Percentiles rank a stretch among this genome's conserved stretches.
Evolutionary conservation across 2,113 vertebrate genomes (phyloP).

Genomic region (Ramphastos sulfuratus): DNA sequence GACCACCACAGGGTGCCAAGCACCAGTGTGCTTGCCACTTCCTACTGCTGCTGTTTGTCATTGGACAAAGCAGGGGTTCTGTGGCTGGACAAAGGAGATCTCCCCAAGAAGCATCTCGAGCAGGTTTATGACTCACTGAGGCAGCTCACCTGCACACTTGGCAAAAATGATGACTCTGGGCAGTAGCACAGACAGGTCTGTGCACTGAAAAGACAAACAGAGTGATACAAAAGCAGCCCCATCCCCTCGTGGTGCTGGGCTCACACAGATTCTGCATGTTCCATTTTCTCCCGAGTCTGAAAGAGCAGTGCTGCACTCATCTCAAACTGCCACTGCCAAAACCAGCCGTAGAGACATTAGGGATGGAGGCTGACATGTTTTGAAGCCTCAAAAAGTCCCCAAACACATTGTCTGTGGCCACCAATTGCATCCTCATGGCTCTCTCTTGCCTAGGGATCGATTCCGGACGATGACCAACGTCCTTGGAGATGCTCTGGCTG

Average conservation of each 20-base stretch:
- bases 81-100: neutral
- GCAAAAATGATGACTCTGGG: neutral
- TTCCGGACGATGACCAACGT: constrained; percentile 88
- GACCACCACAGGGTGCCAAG: neutral
- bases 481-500: constrained; percentile 84
- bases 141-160: neutral
- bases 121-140: neutral
- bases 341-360: accelerated
- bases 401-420: accelerated
- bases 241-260: accelerated
- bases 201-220: neutral
- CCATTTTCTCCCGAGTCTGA: neutral
- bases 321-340: neutral
- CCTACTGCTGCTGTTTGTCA: neutral
- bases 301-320: neutral
- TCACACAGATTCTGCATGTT: accelerated
- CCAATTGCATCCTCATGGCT: neutral
- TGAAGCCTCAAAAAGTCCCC: neutral
- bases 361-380: accelerated
- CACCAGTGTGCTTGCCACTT: neutral
- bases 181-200: neutral
- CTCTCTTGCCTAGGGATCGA: constrained; percentile 74
- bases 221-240: neutral
- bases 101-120: neutral
- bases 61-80: neutral